Conservation (phyloP, 1,140 invertebrate species). For the Drosophila ironensis region DNA sequence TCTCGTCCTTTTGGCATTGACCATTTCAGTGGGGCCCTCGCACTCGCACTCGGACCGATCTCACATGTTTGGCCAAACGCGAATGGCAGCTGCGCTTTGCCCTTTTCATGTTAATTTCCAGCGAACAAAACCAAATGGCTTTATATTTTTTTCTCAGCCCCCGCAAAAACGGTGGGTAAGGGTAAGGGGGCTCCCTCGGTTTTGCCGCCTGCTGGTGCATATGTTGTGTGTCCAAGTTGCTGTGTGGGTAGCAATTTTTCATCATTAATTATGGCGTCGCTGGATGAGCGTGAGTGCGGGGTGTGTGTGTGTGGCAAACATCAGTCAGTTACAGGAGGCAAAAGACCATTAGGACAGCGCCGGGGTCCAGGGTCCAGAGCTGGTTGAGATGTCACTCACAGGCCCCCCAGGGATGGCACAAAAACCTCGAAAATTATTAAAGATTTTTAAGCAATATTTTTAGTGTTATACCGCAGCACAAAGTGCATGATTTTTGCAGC, state of each 20-base stretch:
- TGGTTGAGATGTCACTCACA: slow-evolving; percentile 75
- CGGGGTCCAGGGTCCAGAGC: slow-evolving; percentile 21
- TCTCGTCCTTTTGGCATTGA: slow-evolving; percentile 27
- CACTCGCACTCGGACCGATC: slow-evolving; percentile 8
- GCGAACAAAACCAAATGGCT: slow-evolving; percentile 72
- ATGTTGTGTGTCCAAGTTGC: slow-evolving; percentile 56
- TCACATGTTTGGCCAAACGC: slow-evolving; percentile 42
- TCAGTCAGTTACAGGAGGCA: slow-evolving; percentile 72
- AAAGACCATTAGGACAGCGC: slow-evolving; percentile 67
- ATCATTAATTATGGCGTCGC: slow-evolving; percentile 75
- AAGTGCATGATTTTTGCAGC: too few relatives aligned
- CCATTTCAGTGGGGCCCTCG: slow-evolving; percentile 1
- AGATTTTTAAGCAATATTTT: not conserved
- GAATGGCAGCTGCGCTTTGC: slow-evolving; percentile 61
- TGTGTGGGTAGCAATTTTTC: slow-evolving; percentile 74
- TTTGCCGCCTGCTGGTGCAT: slow-evolving; percentile 41
- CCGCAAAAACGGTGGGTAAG: too few relatives aligned
- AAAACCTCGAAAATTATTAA: not conserved
- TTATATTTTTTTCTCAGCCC: slow-evolving; percentile 43
- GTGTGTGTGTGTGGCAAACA: slow-evolving; percentile 66
- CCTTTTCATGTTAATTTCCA: slow-evolving; percentile 77
- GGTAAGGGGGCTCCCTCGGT: too few relatives aligned
- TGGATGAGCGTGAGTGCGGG: slow-evolving; percentile 45
- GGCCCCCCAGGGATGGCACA: not conserved
- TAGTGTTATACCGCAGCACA: too few relatives aligned